Evolutionary conservation across 2,797 vertebrate genomes (phyloP).

Genomic region (Danio albolineatus): DNA sequence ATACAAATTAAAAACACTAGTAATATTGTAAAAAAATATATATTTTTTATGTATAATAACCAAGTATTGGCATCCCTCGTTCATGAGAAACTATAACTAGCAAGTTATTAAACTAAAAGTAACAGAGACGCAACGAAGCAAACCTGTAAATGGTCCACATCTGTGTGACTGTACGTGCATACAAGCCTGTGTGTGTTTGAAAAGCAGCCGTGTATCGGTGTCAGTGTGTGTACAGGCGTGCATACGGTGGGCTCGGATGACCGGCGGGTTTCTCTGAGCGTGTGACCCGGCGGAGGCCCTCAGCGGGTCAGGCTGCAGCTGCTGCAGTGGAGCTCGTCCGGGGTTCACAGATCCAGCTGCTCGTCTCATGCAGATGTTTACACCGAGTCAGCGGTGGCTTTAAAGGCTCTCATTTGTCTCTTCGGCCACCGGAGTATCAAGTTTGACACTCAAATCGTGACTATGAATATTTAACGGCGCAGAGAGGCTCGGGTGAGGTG

Average conservation of each 20-base stretch:
- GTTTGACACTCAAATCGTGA: slow-evolving; percentile 40
- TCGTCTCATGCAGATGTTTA: slow-evolving; percentile 43
- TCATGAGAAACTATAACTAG: not conserved
- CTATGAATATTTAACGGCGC: slow-evolving; percentile 44
- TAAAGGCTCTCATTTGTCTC: slow-evolving; percentile 10
- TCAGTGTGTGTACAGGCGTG: slow-evolving; percentile 9
- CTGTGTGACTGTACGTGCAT: not conserved
- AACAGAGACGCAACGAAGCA: too few species aligned
- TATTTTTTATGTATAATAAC: too few species aligned
- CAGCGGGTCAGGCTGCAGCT: slow-evolving; percentile 14
- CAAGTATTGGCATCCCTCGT: not conserved
- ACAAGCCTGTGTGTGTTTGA: not conserved
- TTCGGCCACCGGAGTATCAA: slow-evolving; percentile 31
- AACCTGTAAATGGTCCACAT: not conserved
- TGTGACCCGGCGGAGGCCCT: slow-evolving; percentile 22
- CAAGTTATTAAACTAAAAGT: not conserved
- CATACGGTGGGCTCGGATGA: not conserved
- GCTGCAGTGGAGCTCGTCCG: slow-evolving; percentile 27
- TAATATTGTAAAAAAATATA: not conserved
- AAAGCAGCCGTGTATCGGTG: not conserved
- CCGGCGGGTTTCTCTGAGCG: not conserved
- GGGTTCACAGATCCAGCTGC: slow-evolving; percentile 6
- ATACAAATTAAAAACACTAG: not conserved
- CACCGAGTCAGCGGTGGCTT: not conserved
- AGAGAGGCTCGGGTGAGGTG: slow-evolving; percentile 32